Base-by-base conservation (phyloP, 2,113 vertebrate species). In the Morone chrysops region DNA sequence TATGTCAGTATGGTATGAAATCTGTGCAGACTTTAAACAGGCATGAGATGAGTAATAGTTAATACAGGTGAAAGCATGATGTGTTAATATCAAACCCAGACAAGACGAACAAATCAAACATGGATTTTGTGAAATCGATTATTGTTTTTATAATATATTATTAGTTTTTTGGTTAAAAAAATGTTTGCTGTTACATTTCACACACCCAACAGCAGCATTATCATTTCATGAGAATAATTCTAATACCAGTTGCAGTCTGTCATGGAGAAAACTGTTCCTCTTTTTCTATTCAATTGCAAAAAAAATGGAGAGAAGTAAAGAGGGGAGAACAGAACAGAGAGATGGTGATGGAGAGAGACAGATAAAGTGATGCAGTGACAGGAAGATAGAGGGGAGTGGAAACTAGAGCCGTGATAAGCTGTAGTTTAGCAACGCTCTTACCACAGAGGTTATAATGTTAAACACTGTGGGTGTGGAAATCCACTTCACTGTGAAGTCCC, bases 201-300 rank as follows among this genome's bases (percentile, higher is more conserved):
- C 20, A n/a, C 53, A n/a, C 53, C 20, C 20, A 10, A 11, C 17
- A 53, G 17, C 51, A 53, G 8, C 4, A 53, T 53, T 6, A 51
- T 16, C 4, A 4, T 17, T 51, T 51, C 20, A 17, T 3, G 6
- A 53, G 18, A 20, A 53, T 6, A 31, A 31, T 31, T 31, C 31
- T 31, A 31, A 31, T 31, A 31, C 82, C 84, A 85, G 89, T 92
- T 93, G 82, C 92, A 31, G 31, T 31, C 31, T 31, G 31, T 31
- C 87, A 91, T 90, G 77, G 89, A 67, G 82, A 67, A 89, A 89
- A 90, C 76, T 87, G 60, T 59, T 60, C 54, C 69, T 2, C 14
- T 70, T 11, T 11, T 72, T 75, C 45, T 81, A 8, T 84, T 82
- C 45, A 74, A 69, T 60, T 48, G 25, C 50, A 68, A 80, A 61